Evolutionary conservation across 1,140 invertebrate species (phyloP).

Genomic region (Drosophila virilis): DNA sequence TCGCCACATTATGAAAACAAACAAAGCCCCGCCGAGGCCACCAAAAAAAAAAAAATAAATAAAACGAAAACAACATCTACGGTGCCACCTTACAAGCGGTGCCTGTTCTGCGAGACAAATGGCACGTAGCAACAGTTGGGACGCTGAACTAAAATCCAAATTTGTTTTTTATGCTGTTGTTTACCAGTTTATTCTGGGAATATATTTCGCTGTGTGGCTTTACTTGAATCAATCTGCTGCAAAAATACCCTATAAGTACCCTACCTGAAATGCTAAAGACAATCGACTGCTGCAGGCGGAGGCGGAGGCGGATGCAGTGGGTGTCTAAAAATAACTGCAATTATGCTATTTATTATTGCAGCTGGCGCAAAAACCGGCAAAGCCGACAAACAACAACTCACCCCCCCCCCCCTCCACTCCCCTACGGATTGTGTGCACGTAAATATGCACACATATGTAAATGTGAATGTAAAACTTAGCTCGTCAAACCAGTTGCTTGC

Average conservation of each 20-base stretch:
- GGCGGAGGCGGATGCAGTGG: constrained; percentile 52
- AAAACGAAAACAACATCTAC: constrained; percentile 29
- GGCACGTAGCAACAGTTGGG: constrained; percentile 71
- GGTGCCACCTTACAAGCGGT: constrained; percentile 20
- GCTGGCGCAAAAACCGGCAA: constrained; percentile 70
- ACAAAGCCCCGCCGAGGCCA: constrained; percentile 46
- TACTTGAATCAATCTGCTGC: constrained; percentile 6
- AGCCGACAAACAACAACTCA: constrained; percentile 68
- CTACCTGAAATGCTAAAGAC: constrained; percentile 12
- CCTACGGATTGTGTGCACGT: constrained; percentile 7
- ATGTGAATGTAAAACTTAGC: neutral
- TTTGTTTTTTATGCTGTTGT: constrained; percentile 57
- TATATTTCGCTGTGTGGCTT: neutral
- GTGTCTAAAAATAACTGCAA: constrained; percentile 76
- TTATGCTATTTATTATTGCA: constrained; percentile 76
- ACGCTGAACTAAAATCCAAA: constrained; percentile 56
- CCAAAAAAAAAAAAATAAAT: constrained; percentile 8
- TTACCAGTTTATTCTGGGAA: constrained; percentile 39
- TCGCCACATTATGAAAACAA: constrained; percentile 43
- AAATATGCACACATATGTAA: constrained; percentile 2
- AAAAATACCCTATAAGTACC: constrained; percentile 9
- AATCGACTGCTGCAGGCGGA: constrained; percentile 22
- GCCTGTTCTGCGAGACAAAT: constrained; percentile 52
- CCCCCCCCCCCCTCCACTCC: no score
- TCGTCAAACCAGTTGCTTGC: constrained; percentile 39